These are phyloP conservation scores for Edolisoma coerulescens DNA, from an alignment of 2,113 vertebrate genomes.

Conservation along the genomic window DNA sequence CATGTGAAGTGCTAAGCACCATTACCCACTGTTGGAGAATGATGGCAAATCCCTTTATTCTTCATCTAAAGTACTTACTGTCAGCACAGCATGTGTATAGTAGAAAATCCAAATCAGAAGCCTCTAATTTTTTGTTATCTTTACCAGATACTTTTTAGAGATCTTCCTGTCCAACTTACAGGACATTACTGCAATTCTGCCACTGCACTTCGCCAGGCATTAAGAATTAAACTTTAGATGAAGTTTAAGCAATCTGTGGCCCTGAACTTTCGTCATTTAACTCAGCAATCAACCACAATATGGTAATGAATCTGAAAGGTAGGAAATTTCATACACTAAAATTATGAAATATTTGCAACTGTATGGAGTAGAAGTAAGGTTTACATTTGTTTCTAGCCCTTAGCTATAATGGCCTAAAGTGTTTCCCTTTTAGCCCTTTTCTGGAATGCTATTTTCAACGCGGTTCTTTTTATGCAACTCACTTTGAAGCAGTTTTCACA, in stretches of 20 bases:
- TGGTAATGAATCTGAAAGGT: background rate
- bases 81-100: background rate
- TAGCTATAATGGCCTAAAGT: background rate
- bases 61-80: background rate
- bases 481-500: constrained; percentile 19
- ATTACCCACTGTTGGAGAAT: background rate
- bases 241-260: background rate
- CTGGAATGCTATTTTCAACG: background rate
- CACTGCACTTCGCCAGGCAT: background rate
- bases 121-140: background rate
- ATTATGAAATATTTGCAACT: background rate
- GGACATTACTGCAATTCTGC: background rate
- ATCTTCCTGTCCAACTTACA: background rate
- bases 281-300: background rate
- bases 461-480: background rate
- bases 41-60: background rate
- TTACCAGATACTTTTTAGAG: background rate
- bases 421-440: background rate
- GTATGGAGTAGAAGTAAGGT: background rate
- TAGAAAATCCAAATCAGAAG: background rate
- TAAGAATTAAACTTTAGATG: background rate
- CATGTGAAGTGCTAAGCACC: background rate
- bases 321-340: background rate
- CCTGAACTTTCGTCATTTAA: background rate
- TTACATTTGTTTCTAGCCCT: background rate